phyloP scores from a whole-genome alignment of 2,888 invertebrate species.

The Monoplex corrugatus region DNA sequence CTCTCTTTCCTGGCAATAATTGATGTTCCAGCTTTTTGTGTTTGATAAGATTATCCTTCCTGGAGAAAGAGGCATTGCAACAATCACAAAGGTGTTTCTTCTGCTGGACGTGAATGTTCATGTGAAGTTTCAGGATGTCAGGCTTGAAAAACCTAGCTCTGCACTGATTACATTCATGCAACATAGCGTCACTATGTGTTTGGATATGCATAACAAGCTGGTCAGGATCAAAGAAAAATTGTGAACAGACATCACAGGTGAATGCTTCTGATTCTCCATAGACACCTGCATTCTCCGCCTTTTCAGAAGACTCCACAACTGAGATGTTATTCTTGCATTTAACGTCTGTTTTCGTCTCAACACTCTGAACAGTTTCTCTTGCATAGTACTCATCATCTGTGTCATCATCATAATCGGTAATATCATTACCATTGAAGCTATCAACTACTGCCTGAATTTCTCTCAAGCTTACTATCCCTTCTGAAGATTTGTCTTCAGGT shows the following conservation, averaged over 20 bases:
- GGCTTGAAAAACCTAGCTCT: constrained; percentile 8
- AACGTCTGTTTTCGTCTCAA: neutral
- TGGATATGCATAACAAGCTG: constrained; percentile 30
- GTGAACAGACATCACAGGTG: neutral
- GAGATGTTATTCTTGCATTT: neutral
- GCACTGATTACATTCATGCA: neutral
- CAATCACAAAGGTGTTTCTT: constrained; percentile 4
- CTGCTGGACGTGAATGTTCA: neutral
- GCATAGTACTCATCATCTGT: neutral
- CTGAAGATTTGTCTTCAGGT: neutral
- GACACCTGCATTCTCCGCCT: neutral
- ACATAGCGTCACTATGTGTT: neutral
- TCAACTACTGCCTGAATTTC: neutral
- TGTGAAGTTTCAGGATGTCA: neutral
- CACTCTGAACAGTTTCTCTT: neutral
- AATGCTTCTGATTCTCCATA: neutral
- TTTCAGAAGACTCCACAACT: neutral
- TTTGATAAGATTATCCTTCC: neutral
- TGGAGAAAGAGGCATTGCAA: neutral
- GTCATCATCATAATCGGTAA: neutral
- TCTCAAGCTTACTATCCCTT: neutral
- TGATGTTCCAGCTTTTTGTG: no score
- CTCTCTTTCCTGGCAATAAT: no score
- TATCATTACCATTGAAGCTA: neutral
- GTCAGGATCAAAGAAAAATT: constrained; percentile 4